Evolutionary conservation across 37 sponge, comb jelly and placozoan species (phyloP), one percentile per base, ranked within the genome.

Genomic region (Crambe crambe): DNA sequence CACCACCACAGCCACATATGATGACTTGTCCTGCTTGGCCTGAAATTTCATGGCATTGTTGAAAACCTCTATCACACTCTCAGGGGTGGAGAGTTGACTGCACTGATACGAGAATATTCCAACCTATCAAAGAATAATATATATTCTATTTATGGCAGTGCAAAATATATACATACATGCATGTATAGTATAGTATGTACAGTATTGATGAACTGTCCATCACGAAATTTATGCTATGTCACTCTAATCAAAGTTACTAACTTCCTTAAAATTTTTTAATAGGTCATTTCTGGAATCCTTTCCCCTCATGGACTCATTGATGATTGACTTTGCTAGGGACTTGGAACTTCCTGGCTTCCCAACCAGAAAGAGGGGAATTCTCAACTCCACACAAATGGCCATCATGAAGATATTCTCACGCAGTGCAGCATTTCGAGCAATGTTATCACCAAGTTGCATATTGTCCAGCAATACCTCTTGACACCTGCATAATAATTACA

Each of bases 321-420:
- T 47, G 51, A 47, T 47, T 15, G 85, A 69, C 43, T 96, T 96
- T 0, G 97, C 97, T 15, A 96, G 83, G 35, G 93, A 92, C 72
- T 96, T 96, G 39, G 94, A 93, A 80, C 97, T 96, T 5, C 96
- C 96, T 37, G 96, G 96, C 54, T 95, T 92, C 21, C 96, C 96
- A 35, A 95, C 90, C 25, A 95, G 70, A 56, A 95, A 95, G 35
- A 95, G 90, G 21, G 96, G 96, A n/a, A 95, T 95, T 54, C 91
- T 83, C 42, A 93, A 73, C 36, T 96, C 97, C 71, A 96, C 80
- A 47, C 51, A 47, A 12, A 47, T 47, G 51, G 51, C 51, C 51
- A 47, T 47, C 51, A 47, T 47, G 51, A 96, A 96, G 34, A 96
- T 90, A 85, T 96, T 96, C 83, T 96, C 97, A 66, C 86, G 70